These are phyloP conservation scores for Zosterops japonicus DNA, from an alignment of 2,113 vertebrate genomes.

Conservation along the genomic window DNA sequence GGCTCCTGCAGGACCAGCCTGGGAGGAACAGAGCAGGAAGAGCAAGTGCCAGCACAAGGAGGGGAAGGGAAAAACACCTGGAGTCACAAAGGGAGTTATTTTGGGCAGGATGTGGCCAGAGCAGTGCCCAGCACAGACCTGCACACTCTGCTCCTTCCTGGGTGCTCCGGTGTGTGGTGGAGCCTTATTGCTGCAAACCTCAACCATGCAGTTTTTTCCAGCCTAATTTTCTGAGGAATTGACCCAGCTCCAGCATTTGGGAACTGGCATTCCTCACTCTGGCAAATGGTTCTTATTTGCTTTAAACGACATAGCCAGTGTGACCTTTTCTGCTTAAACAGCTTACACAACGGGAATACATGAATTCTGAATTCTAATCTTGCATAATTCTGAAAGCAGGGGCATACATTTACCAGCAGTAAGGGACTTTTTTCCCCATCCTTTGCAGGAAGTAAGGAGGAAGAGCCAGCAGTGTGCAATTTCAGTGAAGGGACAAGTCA, in stretches of 20 bases:
- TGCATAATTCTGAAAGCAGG: conserved; percentile 1
- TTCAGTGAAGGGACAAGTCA: background rate
- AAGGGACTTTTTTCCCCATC: background rate
- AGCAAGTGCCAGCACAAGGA: background rate
- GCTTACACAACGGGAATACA: conserved; percentile 5
- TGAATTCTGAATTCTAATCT: background rate
- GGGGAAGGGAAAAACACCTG: background rate
- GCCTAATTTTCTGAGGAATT: conserved; percentile 27
- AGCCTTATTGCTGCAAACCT: background rate
- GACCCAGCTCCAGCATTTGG: background rate
- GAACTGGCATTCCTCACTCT: background rate
- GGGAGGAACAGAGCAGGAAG: too few species aligned
- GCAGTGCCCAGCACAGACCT: background rate
- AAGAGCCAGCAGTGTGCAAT: background rate
- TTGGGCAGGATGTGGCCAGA: background rate
- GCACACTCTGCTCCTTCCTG: rapidly evolving
- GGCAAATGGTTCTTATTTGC: conserved; percentile 11
- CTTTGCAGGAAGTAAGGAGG: background rate
- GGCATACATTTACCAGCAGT: background rate
- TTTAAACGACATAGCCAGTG: background rate
- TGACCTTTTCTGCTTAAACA: conserved; percentile 11
- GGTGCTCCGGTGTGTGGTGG: background rate
- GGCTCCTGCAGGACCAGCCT: background rate
- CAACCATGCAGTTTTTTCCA: background rate
- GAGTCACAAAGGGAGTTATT: background rate